phyloP scores from a whole-genome alignment of 1,140 invertebrate genomes.

The Magallana angulata region DNA sequence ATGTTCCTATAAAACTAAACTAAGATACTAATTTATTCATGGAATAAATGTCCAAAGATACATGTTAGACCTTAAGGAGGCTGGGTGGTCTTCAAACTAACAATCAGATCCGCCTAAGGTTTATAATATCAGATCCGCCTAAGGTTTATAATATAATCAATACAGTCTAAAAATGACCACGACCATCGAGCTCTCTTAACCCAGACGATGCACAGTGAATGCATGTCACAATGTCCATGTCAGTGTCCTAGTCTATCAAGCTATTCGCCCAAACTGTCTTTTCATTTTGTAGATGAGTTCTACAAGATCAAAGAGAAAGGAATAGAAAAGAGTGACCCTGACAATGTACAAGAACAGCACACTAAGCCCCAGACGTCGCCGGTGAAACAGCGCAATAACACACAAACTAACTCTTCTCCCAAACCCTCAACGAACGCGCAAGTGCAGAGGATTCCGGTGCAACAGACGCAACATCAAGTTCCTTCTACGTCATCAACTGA shows the following conservation, averaged over 20 bases:
- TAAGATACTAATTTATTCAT: too few species aligned
- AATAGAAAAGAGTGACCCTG: conserved; percentile 38
- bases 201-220: too few species aligned
- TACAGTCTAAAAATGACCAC: too few species aligned
- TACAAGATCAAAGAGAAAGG: conserved; percentile 52
- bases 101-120: too few species aligned
- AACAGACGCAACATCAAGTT: conserved; percentile 28
- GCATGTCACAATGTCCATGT: not conserved
- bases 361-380: conserved; percentile 40
- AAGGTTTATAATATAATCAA: too few species aligned
- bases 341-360: not conserved
- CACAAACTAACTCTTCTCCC: not conserved
- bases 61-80: too few species aligned
- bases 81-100: too few species aligned
- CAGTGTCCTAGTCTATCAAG: not conserved
- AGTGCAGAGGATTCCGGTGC: conserved; percentile 2
- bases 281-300: conserved; percentile 61
- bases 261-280: not conserved
- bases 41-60: too few species aligned
- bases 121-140: too few species aligned
- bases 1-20: too few species aligned
- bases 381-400: conserved; percentile 43
- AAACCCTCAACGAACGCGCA: conserved; percentile 5
- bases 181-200: too few species aligned
- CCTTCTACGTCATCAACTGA: conserved; percentile 44